A percentile compares a stretch with the other conserved stretches of the same genome.
Evolutionary conservation across 2,113 vertebrate species (phyloP).

Genomic region (Phocoena sinus): DNA sequence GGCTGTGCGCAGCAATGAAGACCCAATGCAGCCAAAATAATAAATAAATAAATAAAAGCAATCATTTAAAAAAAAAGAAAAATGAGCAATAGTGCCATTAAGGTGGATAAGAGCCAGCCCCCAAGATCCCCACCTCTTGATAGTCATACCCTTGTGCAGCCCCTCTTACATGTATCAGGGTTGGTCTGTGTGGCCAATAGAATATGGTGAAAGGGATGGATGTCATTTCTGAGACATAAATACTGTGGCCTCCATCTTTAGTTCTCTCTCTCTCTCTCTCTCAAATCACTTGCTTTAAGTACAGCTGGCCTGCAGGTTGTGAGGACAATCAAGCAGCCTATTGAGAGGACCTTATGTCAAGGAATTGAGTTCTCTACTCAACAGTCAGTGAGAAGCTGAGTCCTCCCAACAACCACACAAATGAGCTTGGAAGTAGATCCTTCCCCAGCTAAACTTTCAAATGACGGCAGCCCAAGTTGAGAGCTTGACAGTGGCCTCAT

Average conservation of each 20-base stretch:
- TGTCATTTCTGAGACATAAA: neutral
- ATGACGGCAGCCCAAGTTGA: neutral
- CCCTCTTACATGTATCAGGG: neutral
- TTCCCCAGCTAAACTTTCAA: neutral
- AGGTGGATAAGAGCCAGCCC: neutral
- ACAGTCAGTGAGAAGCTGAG: neutral
- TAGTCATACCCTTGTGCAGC: neutral
- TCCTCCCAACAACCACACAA: neutral
- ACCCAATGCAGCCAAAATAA: too few relatives aligned
- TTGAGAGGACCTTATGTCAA: neutral
- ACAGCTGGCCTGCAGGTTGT: neutral
- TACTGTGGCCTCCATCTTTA: neutral
- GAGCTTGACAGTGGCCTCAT: neutral
- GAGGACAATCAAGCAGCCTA: neutral
- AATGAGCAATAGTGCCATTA: neutral
- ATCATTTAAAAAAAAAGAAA: too few relatives aligned
- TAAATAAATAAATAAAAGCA: too few relatives aligned
- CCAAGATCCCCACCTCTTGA: neutral
- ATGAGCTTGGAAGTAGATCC: neutral
- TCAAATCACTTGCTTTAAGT: neutral
- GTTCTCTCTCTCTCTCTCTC: neutral
- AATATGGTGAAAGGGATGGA: neutral
- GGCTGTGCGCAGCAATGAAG: too few relatives aligned
- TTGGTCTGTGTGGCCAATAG: neutral
- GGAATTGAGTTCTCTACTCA: neutral